Conservation (phyloP, 35 echinoderm and acorn worm genomes). For the Strongylocentrotus purpuratus region DNA sequence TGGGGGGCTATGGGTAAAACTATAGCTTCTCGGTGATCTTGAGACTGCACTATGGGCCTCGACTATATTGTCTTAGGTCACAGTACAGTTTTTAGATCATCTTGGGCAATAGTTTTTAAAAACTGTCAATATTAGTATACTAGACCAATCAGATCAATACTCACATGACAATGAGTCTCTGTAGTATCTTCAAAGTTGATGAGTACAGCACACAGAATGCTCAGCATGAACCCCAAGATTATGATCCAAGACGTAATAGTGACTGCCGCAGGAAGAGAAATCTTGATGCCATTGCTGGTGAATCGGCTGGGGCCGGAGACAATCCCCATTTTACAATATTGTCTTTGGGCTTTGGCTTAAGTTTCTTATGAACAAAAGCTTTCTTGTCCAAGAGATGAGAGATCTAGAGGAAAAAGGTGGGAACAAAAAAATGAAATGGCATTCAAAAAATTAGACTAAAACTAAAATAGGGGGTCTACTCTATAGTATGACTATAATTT, state of each 20-base stretch:
- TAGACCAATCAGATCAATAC: neutral
- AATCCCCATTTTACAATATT: neutral
- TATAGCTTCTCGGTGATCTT: no score
- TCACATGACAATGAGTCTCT: constrained; percentile 16
- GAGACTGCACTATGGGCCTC: no score
- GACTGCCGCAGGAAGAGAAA: neutral
- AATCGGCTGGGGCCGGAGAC: neutral
- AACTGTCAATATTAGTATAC: neutral
- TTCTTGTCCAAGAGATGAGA: neutral
- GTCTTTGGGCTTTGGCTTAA: neutral
- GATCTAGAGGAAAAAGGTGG: neutral
- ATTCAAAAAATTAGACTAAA: no score
- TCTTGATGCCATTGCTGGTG: constrained; percentile 26
- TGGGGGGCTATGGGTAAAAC: no score
- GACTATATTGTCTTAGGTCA: no score
- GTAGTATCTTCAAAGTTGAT: constrained; percentile 29
- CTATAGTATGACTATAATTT: no score
- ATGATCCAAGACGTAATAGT: constrained; percentile 20
- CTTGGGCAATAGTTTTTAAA: no score
- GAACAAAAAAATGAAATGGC: no score
- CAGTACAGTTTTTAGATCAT: no score
- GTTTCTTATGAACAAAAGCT: neutral
- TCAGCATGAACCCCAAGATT: neutral
- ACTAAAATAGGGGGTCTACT: no score
- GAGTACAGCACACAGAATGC: constrained; percentile 3